These are phyloP conservation scores for Rana temporaria DNA, from an alignment of 2,113 vertebrate species.

Conservation along the genomic window DNA sequence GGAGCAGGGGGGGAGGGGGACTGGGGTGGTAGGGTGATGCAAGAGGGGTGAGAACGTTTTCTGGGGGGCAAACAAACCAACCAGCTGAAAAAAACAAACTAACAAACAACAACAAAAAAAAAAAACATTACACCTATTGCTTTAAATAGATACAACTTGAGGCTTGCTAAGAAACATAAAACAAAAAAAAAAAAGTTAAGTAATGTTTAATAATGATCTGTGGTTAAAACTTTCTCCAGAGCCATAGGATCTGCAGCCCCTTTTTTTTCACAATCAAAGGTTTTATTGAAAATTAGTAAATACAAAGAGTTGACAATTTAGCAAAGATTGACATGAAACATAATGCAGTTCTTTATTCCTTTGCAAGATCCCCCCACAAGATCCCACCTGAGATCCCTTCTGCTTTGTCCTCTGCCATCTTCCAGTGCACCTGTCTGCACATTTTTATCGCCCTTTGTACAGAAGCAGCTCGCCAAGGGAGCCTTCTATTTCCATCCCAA, in stretches of 20 bases:
- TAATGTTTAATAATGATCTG: constrained; percentile 32
- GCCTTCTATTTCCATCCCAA: constrained; percentile 4
- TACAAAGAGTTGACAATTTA: too few species aligned
- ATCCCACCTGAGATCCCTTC: constrained; percentile 1
- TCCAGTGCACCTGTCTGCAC: not conserved
- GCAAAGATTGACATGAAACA: too few species aligned
- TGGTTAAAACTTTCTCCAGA: constrained; percentile 17
- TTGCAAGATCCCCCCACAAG: not conserved
- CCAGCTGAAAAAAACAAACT: too few species aligned
- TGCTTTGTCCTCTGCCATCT: not conserved
- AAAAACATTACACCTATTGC: too few species aligned
- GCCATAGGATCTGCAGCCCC: not conserved
- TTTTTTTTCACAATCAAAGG: too few species aligned
- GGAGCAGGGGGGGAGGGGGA: not conserved
- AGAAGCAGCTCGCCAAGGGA: not conserved
- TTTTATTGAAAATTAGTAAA: too few species aligned
- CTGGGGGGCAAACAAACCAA: too few species aligned
- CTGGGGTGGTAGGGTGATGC: not conserved
- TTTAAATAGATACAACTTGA: not conserved
- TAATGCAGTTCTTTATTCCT: not conserved
- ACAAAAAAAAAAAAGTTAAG: too few species aligned
- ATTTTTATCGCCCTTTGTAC: not conserved
- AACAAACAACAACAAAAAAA: too few species aligned
- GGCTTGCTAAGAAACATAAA: not conserved
- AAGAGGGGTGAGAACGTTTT: too few species aligned